Base-by-base conservation (phyloP, 2,797 vertebrate species). In the Knipowitschia caucasica region DNA sequence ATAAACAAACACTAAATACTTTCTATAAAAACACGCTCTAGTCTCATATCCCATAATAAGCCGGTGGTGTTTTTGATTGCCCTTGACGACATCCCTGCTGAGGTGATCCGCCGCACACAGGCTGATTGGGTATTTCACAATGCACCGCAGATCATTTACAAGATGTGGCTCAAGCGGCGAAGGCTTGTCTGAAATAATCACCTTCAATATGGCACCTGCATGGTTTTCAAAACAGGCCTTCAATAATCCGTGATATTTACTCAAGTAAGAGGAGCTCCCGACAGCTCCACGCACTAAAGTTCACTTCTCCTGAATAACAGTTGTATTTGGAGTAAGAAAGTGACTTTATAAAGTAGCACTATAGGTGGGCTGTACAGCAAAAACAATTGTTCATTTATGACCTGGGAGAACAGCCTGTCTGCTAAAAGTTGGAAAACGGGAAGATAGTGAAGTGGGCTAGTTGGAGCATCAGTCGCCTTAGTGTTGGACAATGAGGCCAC, bases 101-200 rank as follows among this genome's bases (percentile, higher is more conserved):
- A 73, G 83, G 72, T 74, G 78, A 83, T 80, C 77, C 75, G 65
- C 56, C 38, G 25, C 53, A 69, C 49, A 69, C 40, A 59, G 61
- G 50, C 71, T 79, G 80, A 82, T 74, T 79, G 71, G 65, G 69
- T 75, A 78, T 78, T 80, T 85, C 77, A 79, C 64, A 71, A 60
- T 33, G 73, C 4, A 45, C 69, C 52, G 61, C 67, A 55, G 78
- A 73, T 81, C 80, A 83, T 81, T 77, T 68, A 67, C n/a, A 59
- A 75, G 59, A 45, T 35, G 3, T 70, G 72, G 58, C 43, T 50
- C 53, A 20, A 42, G 35, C 26, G 46, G 26, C 24, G 42, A 38
- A 56, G 0, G 7, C 31, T 23, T 18, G 50, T 69, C 61, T 60
- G 64, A 40, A 73, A 77, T 69, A 67, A 64, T 39, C 58, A 51